A percentile compares a stretch with the other conserved stretches of the same genome.
phyloP scores from a whole-genome alignment of 92 coral and sea anemone species.

The Parazoanthus swiftii region DNA sequence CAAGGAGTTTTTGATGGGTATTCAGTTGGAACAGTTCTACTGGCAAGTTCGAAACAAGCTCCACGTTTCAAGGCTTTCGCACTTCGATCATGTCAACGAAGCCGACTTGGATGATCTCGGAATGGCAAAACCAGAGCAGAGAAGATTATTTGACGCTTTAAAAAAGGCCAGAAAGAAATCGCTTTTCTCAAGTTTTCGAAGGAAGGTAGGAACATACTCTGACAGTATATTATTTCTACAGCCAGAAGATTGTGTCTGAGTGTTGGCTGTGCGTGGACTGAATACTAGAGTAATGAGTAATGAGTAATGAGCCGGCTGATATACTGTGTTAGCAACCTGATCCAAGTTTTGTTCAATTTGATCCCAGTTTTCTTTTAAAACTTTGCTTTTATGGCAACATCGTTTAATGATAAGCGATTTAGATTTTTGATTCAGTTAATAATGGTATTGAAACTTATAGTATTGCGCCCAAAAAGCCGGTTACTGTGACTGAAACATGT shows the following conservation, averaged over 20 bases:
- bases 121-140: slow-evolving; percentile 95
- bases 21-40: slow-evolving; percentile 92
- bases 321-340: background rate
- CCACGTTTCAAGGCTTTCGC: slow-evolving; percentile 78
- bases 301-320: background rate
- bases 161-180: slow-evolving; percentile 82
- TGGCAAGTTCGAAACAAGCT: slow-evolving; percentile 80
- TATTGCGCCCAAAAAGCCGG: slow-evolving; percentile 9
- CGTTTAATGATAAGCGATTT: background rate
- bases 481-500: background rate
- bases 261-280: background rate
- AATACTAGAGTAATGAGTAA: too few relatives aligned
- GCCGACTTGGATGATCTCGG: slow-evolving; percentile 81
- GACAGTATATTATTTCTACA: background rate
- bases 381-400: background rate
- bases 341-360: background rate
- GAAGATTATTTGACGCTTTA: slow-evolving; percentile 86
- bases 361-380: background rate
- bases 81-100: slow-evolving; percentile 91
- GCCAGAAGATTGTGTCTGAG: background rate
- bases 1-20: slow-evolving; percentile 62
- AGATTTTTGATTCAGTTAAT: background rate
- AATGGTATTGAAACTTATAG: background rate
- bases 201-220: slow-evolving; percentile 66
- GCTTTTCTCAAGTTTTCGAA: slow-evolving; percentile 75